Base-by-base conservation (phyloP, 2,888 invertebrate genomes). In the Aporophyla lueneburgensis region DNA sequence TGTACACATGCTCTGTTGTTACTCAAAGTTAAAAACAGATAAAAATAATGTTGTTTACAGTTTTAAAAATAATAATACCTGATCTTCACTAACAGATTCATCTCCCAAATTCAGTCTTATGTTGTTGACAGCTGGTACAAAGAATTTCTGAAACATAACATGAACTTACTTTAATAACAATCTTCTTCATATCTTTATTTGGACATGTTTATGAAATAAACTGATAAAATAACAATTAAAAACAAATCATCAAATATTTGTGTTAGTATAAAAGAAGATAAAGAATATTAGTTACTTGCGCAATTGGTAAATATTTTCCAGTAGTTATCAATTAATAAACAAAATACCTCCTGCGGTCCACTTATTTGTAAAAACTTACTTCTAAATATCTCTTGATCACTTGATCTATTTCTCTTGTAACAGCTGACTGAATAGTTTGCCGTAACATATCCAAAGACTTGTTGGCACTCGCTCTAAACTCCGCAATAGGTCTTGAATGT, bases 321-420 rank as follows among this genome's bases (percentile, higher is more conserved):
- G 19, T 49, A 58, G 16, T 14, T 59, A 14, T 24, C 14, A 58
- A 16, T 14, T 4, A 12, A 24, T 56, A 24, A 53, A 54, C 27
- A 72, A 54, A 27, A 46, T 46, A n/a, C 2, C 21, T 19, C 5
- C 7, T 9, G 3, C 2, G 58, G 14, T 24, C 49, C 6, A 72
- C 16, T 24, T n/a, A 33, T 58, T 40, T 40, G 1, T 14, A 24
- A 24, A 53, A 53, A 82, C 83, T 91, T 86, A 98, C 98, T 94
- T 98, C 98, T 78, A 98, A 95, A 94, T 98, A 98, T 91, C 98
- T 98, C 89, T 98, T 98, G 79, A 98, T 97, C 69, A 98, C 97
- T 93, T 97, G 97, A 94, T 98, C 97, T 89, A 98, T 98, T 90
- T 98, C 98, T 91, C 98, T 97, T 87, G 98, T 98, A 58, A 98